These are phyloP conservation scores for Pelecanus crispus DNA, from an alignment of 2,113 vertebrate genomes.

Conservation along the genomic window DNA sequence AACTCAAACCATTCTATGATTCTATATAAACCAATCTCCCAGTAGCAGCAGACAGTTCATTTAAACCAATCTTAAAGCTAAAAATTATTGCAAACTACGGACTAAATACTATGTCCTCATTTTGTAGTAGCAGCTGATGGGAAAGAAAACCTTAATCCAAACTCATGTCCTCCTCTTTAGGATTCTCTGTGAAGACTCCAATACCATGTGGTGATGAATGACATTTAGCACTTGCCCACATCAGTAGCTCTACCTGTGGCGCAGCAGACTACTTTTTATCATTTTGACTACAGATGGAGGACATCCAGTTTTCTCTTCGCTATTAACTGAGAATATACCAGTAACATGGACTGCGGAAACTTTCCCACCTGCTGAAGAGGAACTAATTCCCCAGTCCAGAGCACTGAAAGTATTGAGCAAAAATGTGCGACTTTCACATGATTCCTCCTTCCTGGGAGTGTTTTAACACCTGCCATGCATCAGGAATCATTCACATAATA, in stretches of 20 bases:
- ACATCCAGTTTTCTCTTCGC: background rate
- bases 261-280: background rate
- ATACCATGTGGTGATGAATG: background rate
- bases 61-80: background rate
- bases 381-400: background rate
- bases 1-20: background rate
- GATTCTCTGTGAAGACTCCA: background rate
- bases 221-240: background rate
- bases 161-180: background rate
- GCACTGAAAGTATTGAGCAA: background rate
- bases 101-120: background rate
- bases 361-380: background rate
- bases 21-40: background rate
- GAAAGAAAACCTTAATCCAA: background rate
- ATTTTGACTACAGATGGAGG: slow-evolving; percentile 14
- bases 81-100: background rate
- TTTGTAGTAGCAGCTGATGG: background rate
- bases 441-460: background rate
- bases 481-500: background rate
- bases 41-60: background rate
- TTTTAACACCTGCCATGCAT: slow-evolving; percentile 5
- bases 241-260: background rate
- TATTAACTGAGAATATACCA: slow-evolving; percentile 2
- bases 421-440: background rate
- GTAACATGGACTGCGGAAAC: background rate